Base-by-base conservation (phyloP, 2,888 invertebrate species). In the Cheilosia variabilis region DNA sequence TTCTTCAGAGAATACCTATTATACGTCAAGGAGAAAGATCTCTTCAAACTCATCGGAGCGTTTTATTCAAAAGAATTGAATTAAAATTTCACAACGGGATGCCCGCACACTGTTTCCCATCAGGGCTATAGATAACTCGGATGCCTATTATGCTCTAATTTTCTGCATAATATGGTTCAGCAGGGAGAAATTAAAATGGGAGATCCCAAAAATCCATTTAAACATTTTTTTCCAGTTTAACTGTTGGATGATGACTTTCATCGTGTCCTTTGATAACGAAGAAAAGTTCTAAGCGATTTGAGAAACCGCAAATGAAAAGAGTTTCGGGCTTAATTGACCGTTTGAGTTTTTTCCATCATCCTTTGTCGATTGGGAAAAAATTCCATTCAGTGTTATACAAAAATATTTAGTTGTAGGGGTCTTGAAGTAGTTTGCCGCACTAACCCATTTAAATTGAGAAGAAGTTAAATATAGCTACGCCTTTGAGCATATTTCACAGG, bases 51-150 rank as follows among this genome's bases (percentile, higher is more conserved):
- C 75, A 58, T 65, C 57, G 37, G 24, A 31, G 57, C 41, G 24
- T 63, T 45, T n/a, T 27, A 57, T 66, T 75, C 41, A 75, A 58
- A 66, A 75, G 65, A 75, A 57, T 37, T 66, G 37, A 75, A 75
- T 66, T 68, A 68, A 69, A 77, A 77, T 60, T 45, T 45, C 77
- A 50, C 75, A 66, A 53, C 57, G 47, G 75, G 57, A 24, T 27
- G 41, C 19, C 75, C 41, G 52, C 4, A 47, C 47, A 15, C 37
- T 55, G 19, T 24, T 57, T 43, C 47, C 55, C 37, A 37, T 37
- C 63, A 57, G 37, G 47, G 37, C 27, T 37, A 3, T 3, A 13
- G 37, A 37, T 37, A 37, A 37, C 9, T 37, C 37, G 62, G 34
- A 65, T 34, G 45, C 17, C 17, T 47, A 17, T 17, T 9, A 17